Base-by-base conservation (phyloP, 2,113 vertebrate species). In the Toxotes chatareus region DNA sequence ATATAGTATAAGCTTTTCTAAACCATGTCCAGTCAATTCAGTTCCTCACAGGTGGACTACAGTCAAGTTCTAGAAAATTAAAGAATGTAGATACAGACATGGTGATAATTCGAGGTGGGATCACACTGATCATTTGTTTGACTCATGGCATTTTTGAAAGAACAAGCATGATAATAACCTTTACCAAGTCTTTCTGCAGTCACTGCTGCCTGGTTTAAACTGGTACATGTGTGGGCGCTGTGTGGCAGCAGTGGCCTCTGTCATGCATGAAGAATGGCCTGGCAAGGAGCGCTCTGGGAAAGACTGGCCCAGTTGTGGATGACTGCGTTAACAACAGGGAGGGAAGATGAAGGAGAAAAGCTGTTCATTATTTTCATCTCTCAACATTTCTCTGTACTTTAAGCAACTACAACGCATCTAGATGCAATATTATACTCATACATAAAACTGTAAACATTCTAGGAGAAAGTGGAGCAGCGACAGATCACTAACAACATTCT, bases 251-350 rank as follows among this genome's bases (percentile, higher is more conserved):
- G 65, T 79, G 72, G 68, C n/a, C 69, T 67, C 55, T 68, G 67
- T 27, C 82, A 65, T 40, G 46, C 64, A 79, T 88, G 74, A 88
- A 67, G 56, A 81, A 85, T 36, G 56, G 72, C 62, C 73, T 76
- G 65, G 31, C 68, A 64, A 42, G 2, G 11, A 59, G 60, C 12
- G 38, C 42, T 10, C 62, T 64, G 71, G 77, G 76, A 64, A 51
- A 62, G 31, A 49, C 19, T 81, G 77, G 69, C 83, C 73, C 76
- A 85, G 80, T 82, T 86, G 87, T 84, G 49, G 59, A 64, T 64
- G 76, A 59, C 40, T 79, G 47, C 63, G 38, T 67, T 38, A 70
- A 59, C 60, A 60, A 72, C 46, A 78, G 49, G 27, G 40, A 42
- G 34, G 70, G 59, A 73, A 44, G 66, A 67, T 32, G 62, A 66